Evolutionary conservation across 2,797 vertebrate genomes (phyloP).

Genomic region (Cyclura pinguis): DNA sequence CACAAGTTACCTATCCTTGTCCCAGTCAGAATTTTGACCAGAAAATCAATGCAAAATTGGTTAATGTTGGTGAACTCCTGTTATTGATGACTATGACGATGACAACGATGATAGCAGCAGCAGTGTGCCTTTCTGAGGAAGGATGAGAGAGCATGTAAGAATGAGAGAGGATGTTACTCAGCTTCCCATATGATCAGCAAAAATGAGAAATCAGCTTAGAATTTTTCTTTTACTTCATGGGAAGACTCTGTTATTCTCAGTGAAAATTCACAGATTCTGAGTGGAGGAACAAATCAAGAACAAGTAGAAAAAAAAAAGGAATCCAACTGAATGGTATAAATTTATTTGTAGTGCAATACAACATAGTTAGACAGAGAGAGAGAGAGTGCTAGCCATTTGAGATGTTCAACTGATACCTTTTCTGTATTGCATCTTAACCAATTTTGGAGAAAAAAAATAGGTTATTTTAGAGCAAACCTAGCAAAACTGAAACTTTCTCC

Average conservation of each 20-base stretch:
- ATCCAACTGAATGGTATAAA: constrained; percentile 30
- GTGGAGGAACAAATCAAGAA: constrained; percentile 27
- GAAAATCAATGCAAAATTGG: background rate
- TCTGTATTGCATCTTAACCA: rapidly evolving
- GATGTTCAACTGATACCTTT: background rate
- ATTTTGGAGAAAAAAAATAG: constrained; percentile 24
- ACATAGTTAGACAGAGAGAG: background rate
- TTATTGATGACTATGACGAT: background rate
- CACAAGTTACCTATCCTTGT: background rate
- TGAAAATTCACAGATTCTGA: constrained; percentile 40
- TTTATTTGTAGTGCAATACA: constrained; percentile 34
- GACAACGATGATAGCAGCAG: background rate
- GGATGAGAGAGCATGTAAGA: background rate
- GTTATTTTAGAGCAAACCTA: background rate
- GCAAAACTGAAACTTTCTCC: background rate
- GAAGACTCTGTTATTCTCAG: background rate
- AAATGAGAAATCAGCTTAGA: constrained; percentile 18
- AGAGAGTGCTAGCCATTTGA: background rate
- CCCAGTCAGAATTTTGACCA: background rate
- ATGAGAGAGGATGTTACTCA: background rate
- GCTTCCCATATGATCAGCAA: background rate
- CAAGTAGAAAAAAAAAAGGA: background rate
- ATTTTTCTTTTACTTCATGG: constrained; percentile 36
- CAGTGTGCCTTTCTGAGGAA: background rate
- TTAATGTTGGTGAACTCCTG: background rate